Base-by-base conservation (phyloP, 2,113 vertebrate genomes). In the Esox niger region DNA sequence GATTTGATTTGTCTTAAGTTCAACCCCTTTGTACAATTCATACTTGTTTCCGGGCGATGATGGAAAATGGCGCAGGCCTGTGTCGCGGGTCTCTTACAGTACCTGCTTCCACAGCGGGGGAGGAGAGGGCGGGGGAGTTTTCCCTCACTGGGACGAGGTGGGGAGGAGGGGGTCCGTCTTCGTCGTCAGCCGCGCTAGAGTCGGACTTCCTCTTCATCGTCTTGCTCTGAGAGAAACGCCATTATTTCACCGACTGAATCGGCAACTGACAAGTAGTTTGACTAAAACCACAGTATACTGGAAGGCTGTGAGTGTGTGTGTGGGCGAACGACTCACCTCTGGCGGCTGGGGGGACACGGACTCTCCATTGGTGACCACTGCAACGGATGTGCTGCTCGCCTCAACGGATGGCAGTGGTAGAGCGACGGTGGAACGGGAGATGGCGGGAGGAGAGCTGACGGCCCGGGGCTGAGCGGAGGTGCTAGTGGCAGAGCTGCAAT, bases 91-190 rank as follows among this genome's bases (percentile, higher is more conserved):
- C 11, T 4, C 79, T 79, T 64, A 89, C n/a, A n/a, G n/a, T n/a
- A n/a, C 91, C 90, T 76, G 90, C 77, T 64, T 86, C 81, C 5
- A 77, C 15, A 1, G 86, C 81, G 64, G 82, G 85, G 76, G 83
- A 59, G 0, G 82, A 71, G 1, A 85, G 76, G 0, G 75, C 58
- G 1, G 88, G 78, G 57, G 77, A 17, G 1, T 74, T 86, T 47
- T 96, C 95, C 92, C 81, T 87, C 66, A 88, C 20, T 54, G 87
- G 80, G 23, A 77, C 75, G 81, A 88, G 89, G 76, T 64, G 87
- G 2, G 71, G 81, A 64, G 77, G 87, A 8, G 89, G 25, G 66
- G 76, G 79, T 26, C 83, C 89, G 0, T 85, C 77, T 47, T 82
- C 84, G 6, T 87, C 84, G 25, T 74, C 79, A 32, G 79, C 70